These are phyloP conservation scores for Meta bourneti DNA, from an alignment of 2,888 invertebrate genomes.

Conservation along the genomic window DNA sequence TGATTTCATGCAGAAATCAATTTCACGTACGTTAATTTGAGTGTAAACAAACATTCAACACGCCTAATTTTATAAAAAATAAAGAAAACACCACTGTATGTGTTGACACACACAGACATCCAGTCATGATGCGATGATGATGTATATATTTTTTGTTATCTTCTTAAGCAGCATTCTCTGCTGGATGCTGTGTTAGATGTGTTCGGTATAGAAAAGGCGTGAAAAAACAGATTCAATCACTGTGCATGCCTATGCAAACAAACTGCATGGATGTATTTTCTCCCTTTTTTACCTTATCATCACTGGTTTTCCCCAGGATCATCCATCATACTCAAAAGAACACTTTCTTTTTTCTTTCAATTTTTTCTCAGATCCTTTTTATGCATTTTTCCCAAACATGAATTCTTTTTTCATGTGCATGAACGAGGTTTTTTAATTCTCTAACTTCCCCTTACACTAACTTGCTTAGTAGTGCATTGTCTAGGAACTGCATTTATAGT, in stretches of 20 bases:
- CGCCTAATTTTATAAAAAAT: not conserved
- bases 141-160: constrained; percentile 5
- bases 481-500: not conserved
- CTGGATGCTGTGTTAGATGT: constrained; percentile 6
- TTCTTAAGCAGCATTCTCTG: not conserved
- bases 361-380: constrained; percentile 25
- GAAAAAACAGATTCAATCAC: constrained; percentile 70
- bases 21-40: not conserved
- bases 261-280: constrained; percentile 43
- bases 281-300: constrained; percentile 47
- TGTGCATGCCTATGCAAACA: constrained; percentile 59
- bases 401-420: not conserved
- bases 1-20: not conserved
- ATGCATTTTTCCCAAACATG: constrained; percentile 11
- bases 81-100: not conserved
- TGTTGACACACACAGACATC: constrained; percentile 12
- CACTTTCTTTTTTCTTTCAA: constrained; percentile 25
- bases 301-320: constrained; percentile 53
- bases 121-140: not conserved
- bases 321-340: constrained; percentile 68
- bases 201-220: constrained; percentile 23
- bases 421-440: not conserved
- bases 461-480: not conserved
- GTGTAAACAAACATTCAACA: constrained; percentile 13
- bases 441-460: not conserved